A percentile compares a stretch with the other conserved stretches of the same genome.
These are phyloP conservation scores for Hylyphantes graminicola DNA, from an alignment of 1,140 invertebrate genomes.

Conservation along the genomic window DNA sequence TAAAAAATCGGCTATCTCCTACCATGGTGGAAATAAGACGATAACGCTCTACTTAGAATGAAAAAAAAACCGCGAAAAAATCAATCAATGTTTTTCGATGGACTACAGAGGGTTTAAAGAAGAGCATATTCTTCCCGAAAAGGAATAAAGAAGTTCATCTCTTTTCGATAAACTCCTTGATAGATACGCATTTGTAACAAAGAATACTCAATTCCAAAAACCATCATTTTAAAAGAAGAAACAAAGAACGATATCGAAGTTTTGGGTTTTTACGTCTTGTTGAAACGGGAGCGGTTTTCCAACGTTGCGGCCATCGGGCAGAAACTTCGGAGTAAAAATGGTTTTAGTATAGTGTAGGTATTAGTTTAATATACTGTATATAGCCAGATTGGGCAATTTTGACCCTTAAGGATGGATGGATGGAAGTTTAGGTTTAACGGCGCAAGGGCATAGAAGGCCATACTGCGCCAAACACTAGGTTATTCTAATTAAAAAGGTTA, in stretches of 20 bases:
- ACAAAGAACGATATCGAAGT: slow-evolving; percentile 34
- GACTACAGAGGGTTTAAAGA: slow-evolving; percentile 26
- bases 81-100: slow-evolving; percentile 21
- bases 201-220: slow-evolving; percentile 39
- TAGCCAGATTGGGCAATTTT: too few species aligned
- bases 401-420: too few species aligned
- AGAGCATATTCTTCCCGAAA: slow-evolving; percentile 26
- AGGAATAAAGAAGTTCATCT: background rate
- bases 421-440: too few species aligned
- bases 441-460: too few species aligned
- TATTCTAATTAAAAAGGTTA: too few species aligned
- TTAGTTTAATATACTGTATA: background rate
- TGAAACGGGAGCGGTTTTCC: slow-evolving; percentile 32
- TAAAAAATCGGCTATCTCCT: slow-evolving; percentile 9
- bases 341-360: slow-evolving; percentile 11
- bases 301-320: slow-evolving; percentile 9
- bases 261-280: slow-evolving; percentile 20
- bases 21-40: background rate
- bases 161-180: slow-evolving; percentile 41
- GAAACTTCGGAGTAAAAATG: slow-evolving; percentile 1
- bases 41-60: slow-evolving; percentile 34
- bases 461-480: too few species aligned
- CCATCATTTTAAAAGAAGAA: slow-evolving; percentile 35
- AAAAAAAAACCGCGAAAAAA: slow-evolving; percentile 20
- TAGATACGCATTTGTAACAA: slow-evolving; percentile 42